phyloP scores from a whole-genome alignment of 2,797 vertebrate species.

The Hephaestus fuliginosus region DNA sequence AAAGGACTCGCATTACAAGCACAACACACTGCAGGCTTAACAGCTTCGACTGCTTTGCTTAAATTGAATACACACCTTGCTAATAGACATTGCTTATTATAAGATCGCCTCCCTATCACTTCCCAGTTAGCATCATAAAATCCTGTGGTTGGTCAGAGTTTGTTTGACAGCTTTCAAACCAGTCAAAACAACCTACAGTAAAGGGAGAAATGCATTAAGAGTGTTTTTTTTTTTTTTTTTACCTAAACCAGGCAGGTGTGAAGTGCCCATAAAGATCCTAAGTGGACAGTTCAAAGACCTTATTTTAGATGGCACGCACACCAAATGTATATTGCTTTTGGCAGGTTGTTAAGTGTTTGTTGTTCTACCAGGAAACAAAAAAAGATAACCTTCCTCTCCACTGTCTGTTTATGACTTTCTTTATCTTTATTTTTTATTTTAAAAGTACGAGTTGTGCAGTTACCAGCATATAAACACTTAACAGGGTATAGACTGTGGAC shows the following conservation, averaged over 20 bases:
- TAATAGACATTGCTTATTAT: not conserved
- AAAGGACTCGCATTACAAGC: too few species aligned
- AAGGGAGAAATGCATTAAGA: not conserved
- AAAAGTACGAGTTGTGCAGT: constrained; percentile 27
- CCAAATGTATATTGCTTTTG: not conserved
- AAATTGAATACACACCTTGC: not conserved
- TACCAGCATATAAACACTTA: constrained; percentile 46
- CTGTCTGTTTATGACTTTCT: constrained; percentile 7
- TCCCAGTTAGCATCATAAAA: not conserved
- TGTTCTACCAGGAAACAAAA: not conserved
- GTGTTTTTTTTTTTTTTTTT: not conserved
- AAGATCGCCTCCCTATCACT: not conserved
- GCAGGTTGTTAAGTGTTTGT: not conserved
- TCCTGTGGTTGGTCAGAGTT: not conserved
- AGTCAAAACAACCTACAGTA: not conserved
- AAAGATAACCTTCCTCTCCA: not conserved
- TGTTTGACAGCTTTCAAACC: not conserved
- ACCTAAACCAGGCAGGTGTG: not conserved
- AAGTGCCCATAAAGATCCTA: too few species aligned
- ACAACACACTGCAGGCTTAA: too few species aligned
- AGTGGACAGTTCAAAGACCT: not conserved
- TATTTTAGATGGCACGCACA: not conserved
- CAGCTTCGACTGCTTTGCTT: too few species aligned
- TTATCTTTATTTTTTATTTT: constrained; percentile 26
- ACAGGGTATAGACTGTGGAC: constrained; percentile 31